Evolutionary conservation across 2,888 invertebrate species (phyloP), one percentile per base, ranked within the genome.

Genomic region (Eurois occulta): DNA sequence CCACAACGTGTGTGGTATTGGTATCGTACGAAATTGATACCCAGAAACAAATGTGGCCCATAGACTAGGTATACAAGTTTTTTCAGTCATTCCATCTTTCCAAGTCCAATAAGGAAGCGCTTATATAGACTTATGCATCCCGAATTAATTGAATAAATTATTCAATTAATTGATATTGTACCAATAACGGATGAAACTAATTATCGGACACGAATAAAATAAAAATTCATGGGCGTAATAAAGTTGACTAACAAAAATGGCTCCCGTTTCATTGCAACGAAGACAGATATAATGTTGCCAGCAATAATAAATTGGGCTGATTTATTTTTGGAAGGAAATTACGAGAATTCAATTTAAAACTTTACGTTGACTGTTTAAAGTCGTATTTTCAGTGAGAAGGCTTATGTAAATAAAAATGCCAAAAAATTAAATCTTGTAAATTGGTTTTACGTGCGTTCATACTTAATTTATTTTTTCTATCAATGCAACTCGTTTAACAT

Each of bases 241-340:
- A 80, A 38, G 72, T 84, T 78, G 78, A 72, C 78, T 85, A 88
- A 83, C 88, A 79, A 87, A 86, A 83, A 83, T 75, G 88, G 85
- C 70, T 69, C 28, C 75, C 75, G 71, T 81, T 88, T 86, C 68
- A 88, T 84, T 84, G 83, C 82, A 72, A 66, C 75, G 85, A 83
- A 76, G 86, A 89, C 83, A 84, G 88, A 83, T 81, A 84, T 86
- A 88, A 85, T 81, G 84, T 84, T 86, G 83, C 76, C 80, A 75
- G 86, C 72, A 81, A 84, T 87, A 90, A 87, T 84, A 84, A 85
- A 88, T 77, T 78, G 70, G 62, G 43, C 21, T 69, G 72, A 85
- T 84, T 84, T 87, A 85, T 88, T 86, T 86, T 82, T 0, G 67
- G 75, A 70, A 24, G 32, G 11, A 35, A 62, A 65, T 16, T 24